Percentiles rank a stretch among this genome's conserved stretches.
Evolutionary conservation across 2,797 vertebrate species (phyloP).

Genomic region (Acanthopagrus latus): DNA sequence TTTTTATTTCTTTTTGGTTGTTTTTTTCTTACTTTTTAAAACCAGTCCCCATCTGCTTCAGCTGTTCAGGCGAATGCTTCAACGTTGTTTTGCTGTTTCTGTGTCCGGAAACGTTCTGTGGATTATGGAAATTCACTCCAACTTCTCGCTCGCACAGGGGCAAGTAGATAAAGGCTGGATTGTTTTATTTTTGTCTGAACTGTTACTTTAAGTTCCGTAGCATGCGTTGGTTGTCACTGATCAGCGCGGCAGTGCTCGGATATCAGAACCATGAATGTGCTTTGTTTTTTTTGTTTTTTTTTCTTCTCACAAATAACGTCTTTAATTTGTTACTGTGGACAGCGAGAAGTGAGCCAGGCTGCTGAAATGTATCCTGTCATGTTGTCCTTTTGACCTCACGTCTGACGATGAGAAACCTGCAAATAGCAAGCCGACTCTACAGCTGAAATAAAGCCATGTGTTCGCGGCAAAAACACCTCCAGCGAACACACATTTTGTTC

Average conservation of each 20-base stretch:
- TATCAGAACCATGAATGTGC: slow-evolving; percentile 12
- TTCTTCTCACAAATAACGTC: background rate
- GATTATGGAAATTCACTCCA: too few relatives aligned
- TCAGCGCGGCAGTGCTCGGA: background rate
- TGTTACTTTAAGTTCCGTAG: too few relatives aligned
- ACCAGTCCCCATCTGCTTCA: too few relatives aligned
- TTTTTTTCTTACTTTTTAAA: too few relatives aligned
- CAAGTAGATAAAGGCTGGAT: too few relatives aligned
- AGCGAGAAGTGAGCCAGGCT: background rate
- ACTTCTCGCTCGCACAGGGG: too few relatives aligned
- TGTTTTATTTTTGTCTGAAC: too few relatives aligned
- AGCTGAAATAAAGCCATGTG: background rate
- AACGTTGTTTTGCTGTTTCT: too few relatives aligned
- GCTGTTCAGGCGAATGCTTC: too few relatives aligned
- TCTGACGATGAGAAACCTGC: background rate
- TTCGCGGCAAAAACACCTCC: background rate
- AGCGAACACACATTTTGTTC: background rate
- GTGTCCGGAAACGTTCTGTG: too few relatives aligned
- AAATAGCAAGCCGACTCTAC: background rate
- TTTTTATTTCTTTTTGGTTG: too few relatives aligned
- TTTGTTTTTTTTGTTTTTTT: too few relatives aligned
- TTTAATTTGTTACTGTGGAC: background rate
- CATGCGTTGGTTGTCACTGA: background rate
- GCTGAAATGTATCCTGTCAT: background rate
- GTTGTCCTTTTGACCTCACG: background rate